Conservation (phyloP, 2,113 vertebrate genomes). For the Euleptes europaea region DNA sequence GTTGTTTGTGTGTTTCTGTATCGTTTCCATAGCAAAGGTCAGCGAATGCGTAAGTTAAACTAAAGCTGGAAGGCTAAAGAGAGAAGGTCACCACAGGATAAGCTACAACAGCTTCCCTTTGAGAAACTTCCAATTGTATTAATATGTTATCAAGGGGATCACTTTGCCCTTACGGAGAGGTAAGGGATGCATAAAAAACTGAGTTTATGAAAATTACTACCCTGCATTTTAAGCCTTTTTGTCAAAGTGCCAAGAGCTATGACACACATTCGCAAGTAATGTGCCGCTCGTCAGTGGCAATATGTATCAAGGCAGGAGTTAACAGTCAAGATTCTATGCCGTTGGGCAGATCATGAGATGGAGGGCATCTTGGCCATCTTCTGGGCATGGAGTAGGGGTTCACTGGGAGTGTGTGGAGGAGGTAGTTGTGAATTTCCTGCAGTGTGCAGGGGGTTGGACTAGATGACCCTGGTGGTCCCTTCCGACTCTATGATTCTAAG, state of each 20-base stretch:
- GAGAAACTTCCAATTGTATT: constrained; percentile 40
- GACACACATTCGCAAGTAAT: neutral
- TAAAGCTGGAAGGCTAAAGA: constrained; percentile 81
- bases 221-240: neutral
- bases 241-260: neutral
- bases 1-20: constrained; percentile 92
- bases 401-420: too few relatives aligned
- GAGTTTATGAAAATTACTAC: neutral
- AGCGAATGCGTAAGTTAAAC: constrained; percentile 82
- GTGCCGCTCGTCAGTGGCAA: neutral
- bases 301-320: too few relatives aligned
- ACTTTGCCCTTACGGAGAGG: neutral
- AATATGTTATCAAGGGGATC: constrained; percentile 23
- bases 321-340: too few relatives aligned
- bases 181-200: neutral
- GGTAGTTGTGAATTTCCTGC: too few relatives aligned
- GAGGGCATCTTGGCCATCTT: too few relatives aligned
- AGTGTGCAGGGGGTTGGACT: too few relatives aligned
- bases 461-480: too few relatives aligned
- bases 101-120: constrained; percentile 53
- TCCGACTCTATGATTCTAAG: too few relatives aligned
- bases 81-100: constrained; percentile 83
- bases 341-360: too few relatives aligned
- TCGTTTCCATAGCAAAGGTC: constrained; percentile 91
- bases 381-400: too few relatives aligned